Evolutionary conservation across 1,140 invertebrate genomes (phyloP).

Genomic region (Platyura marginata): DNA sequence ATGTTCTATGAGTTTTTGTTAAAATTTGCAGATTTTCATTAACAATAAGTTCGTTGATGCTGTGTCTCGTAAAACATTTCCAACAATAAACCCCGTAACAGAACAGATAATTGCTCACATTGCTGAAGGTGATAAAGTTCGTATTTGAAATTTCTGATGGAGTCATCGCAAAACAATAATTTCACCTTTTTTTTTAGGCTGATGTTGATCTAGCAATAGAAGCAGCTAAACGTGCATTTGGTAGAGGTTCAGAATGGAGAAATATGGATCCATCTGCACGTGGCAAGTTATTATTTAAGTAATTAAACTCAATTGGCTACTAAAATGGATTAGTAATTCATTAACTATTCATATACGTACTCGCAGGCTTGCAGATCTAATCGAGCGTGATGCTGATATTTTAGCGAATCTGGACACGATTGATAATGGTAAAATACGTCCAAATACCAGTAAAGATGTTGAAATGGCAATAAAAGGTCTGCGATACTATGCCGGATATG

Average conservation of each 20-base stretch:
- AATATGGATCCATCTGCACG: slow-evolving; percentile 39
- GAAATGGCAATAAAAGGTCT: slow-evolving; percentile 37
- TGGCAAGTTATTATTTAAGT: slow-evolving; percentile 13
- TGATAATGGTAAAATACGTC: slow-evolving; percentile 77
- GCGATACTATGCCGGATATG: slow-evolving; percentile 80
- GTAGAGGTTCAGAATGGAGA: slow-evolving; percentile 36
- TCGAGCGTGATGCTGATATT: slow-evolving; percentile 49
- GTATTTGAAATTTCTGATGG: not conserved
- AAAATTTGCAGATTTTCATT: slow-evolving; percentile 83
- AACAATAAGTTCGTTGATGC: slow-evolving; percentile 74
- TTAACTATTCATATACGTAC: no score
- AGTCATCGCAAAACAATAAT: not conserved
- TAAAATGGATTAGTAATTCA: no score
- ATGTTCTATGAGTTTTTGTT: no score
- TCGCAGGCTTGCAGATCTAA: slow-evolving; percentile 56
- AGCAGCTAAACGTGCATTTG: slow-evolving; percentile 36
- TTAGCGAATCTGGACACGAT: slow-evolving; percentile 61
- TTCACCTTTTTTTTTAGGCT: slow-evolving; percentile 5
- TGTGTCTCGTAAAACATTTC: slow-evolving; percentile 21
- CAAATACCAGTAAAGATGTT: slow-evolving; percentile 45
- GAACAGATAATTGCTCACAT: slow-evolving; percentile 35
- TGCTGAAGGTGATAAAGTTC: slow-evolving; percentile 28
- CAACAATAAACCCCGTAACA: slow-evolving; percentile 34
- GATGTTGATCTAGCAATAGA: slow-evolving; percentile 33
- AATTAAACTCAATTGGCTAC: not conserved